A percentile compares a stretch with the other conserved stretches of the same genome.
phyloP scores from a whole-genome alignment of 2,113 vertebrate species.

The Terrapene triunguis region DNA sequence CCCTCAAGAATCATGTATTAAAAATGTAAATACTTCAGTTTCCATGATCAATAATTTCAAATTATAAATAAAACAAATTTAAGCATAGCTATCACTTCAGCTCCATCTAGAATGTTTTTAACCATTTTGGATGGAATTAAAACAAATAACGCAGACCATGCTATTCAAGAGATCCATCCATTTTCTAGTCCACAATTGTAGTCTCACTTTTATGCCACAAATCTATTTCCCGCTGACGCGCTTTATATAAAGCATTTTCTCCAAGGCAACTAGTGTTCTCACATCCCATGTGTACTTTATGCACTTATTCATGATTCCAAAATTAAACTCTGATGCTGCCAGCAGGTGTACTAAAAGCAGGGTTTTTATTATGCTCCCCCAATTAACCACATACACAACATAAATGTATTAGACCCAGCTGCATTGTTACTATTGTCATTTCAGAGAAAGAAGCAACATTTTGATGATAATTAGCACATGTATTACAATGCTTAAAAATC shows the following conservation, averaged over 20 bases:
- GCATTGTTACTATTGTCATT: conserved; percentile 12
- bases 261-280: conserved; percentile 22
- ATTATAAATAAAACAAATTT: neutral
- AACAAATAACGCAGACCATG: neutral
- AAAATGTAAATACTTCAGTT: neutral
- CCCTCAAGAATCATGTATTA: neutral
- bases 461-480: neutral
- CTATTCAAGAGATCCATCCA: neutral
- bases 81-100: neutral
- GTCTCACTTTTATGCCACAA: neutral
- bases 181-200: neutral
- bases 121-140: neutral
- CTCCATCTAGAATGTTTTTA: neutral
- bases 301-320: conserved; percentile 23
- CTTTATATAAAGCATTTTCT: conserved; percentile 6
- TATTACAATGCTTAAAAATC: neutral
- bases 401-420: conserved; percentile 2
- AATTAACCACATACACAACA: conserved; percentile 18
- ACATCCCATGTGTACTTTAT: conserved; percentile 3
- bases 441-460: conserved; percentile 36
- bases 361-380: conserved; percentile 15
- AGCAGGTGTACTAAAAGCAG: conserved; percentile 26
- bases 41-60: neutral
- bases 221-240: neutral
- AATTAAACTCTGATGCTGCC: conserved; percentile 29